These are phyloP conservation scores for Chloroceryle aenea DNA, from an alignment of 2,113 vertebrate species.

Conservation along the genomic window DNA sequence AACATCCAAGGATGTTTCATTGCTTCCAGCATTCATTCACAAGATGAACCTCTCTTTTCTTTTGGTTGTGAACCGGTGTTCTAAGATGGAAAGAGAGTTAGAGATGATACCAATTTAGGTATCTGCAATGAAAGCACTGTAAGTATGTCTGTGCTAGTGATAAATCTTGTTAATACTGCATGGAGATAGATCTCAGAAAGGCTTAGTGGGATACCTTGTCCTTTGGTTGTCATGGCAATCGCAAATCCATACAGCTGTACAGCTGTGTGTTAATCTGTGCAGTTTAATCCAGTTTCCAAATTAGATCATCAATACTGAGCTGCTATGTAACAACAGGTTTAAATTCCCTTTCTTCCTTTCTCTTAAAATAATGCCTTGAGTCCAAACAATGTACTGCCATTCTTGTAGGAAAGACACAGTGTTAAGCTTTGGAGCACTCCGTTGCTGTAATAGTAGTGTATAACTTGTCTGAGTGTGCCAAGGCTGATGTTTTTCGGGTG, in stretches of 20 bases:
- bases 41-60: fast-evolving
- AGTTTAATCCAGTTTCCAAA: constrained; percentile 46
- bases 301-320: not conserved
- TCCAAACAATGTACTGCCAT: fast-evolving
- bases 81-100: not conserved
- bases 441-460: not conserved
- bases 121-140: not conserved
- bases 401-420: not conserved
- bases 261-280: not conserved
- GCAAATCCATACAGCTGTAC: constrained; percentile 7
- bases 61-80: not conserved
- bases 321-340: not conserved
- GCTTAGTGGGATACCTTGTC: constrained; percentile 41
- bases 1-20: not conserved
- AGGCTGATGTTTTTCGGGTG: fast-evolving
- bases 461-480: not conserved
- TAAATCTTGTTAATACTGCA: not conserved
- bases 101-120: not conserved
- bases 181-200: not conserved
- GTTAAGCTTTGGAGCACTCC: not conserved
- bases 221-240: constrained; percentile 30
- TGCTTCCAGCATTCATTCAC: not conserved
- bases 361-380: fast-evolving
- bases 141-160: not conserved
- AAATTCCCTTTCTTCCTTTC: not conserved